phyloP scores from a whole-genome alignment of 2,888 invertebrate genomes.

The Lymantria dispar region DNA sequence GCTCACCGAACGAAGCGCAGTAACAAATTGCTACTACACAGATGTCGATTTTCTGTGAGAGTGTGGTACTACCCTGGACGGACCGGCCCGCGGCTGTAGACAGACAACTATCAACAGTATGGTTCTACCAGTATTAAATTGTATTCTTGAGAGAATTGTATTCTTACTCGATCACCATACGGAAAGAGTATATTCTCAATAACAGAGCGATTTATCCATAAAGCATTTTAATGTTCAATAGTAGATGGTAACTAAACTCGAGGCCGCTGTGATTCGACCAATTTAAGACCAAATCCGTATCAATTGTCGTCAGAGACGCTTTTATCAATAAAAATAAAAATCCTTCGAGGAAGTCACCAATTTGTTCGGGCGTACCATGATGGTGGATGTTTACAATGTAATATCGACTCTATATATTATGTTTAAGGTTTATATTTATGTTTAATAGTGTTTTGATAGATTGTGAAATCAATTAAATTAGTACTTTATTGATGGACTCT shows the following conservation, averaged over 20 bases:
- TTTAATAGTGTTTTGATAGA: conserved; percentile 34
- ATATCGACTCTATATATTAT: conserved; percentile 24
- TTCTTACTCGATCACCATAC: too few species aligned
- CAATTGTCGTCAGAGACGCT: conserved; percentile 70
- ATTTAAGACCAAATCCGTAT: conserved; percentile 72
- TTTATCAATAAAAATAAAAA: conserved; percentile 80
- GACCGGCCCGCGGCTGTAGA: too few species aligned
- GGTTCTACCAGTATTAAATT: too few species aligned
- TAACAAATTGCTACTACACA: too few species aligned
- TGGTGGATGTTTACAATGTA: conserved; percentile 17
- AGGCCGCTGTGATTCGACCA: conserved; percentile 55
- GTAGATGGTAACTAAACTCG: conserved; percentile 33
- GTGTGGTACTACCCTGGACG: too few species aligned
- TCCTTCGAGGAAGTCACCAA: conserved; percentile 74
- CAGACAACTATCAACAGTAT: too few species aligned
- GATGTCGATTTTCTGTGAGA: too few species aligned
- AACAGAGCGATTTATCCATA: conserved; percentile 19
- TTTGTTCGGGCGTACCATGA: conserved; percentile 54
- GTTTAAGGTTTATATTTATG: conserved; percentile 12
- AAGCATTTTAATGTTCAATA: conserved; percentile 15
- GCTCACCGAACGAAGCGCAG: too few species aligned
- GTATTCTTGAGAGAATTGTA: too few species aligned
- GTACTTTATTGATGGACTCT: conserved; percentile 49
- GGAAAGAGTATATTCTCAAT: background rate
- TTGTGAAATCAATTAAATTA: conserved; percentile 67